These are phyloP conservation scores for Alca torda DNA, from an alignment of 2,797 vertebrate species.

Conservation along the genomic window DNA sequence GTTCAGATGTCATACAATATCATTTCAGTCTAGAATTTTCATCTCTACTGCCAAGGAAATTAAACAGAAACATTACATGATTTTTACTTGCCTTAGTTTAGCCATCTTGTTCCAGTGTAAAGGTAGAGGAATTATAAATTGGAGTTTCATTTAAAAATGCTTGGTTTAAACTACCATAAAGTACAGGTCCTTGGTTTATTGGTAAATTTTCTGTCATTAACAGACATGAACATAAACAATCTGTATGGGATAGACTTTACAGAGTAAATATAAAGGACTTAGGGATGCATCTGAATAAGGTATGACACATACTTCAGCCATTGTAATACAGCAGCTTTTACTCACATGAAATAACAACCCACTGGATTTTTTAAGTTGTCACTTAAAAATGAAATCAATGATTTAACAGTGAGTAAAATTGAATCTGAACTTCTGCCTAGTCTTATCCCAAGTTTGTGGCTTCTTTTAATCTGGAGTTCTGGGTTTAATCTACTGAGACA, in stretches of 20 bases:
- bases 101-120: constrained; percentile 31
- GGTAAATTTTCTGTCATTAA: not conserved
- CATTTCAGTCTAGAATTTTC: constrained; percentile 73
- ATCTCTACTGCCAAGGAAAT: constrained; percentile 71
- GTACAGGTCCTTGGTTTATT: not conserved
- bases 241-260: not conserved
- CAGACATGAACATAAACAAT: not conserved
- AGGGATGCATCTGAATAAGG: not conserved
- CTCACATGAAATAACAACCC: not conserved
- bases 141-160: not conserved
- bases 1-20: constrained; percentile 70
- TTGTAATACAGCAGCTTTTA: not conserved
- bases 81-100: constrained; percentile 59
- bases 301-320: not conserved
- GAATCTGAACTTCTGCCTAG: not conserved
- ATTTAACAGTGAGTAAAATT: not conserved
- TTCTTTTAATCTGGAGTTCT: not conserved
- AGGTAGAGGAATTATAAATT: constrained; percentile 22
- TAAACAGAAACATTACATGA: constrained; percentile 70
- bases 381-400: not conserved
- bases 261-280: not conserved
- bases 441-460: not conserved
- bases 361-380: not conserved
- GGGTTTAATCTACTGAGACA: not conserved
- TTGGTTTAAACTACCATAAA: not conserved